Percentiles rank a stretch among this genome's conserved stretches.
These are phyloP conservation scores for Saccostrea echinata DNA, from an alignment of 1,140 invertebrate genomes.

Conservation along the genomic window DNA sequence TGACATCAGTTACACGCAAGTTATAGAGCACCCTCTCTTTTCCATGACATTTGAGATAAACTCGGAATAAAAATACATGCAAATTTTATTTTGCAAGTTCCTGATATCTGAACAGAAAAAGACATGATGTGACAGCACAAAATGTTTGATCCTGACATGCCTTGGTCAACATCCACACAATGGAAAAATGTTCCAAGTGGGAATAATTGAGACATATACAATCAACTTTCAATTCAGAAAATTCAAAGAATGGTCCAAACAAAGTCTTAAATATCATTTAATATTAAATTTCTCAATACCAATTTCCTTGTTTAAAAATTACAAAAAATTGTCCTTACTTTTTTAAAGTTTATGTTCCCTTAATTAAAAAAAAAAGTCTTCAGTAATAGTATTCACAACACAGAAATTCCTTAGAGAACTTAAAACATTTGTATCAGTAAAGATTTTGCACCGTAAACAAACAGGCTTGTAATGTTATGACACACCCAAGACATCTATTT, in stretches of 20 bases:
- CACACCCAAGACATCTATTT: constrained; percentile 13
- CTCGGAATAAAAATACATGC: constrained; percentile 50
- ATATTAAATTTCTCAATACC: constrained; percentile 16
- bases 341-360: background rate
- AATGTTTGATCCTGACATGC: constrained; percentile 38
- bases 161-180: constrained; percentile 22
- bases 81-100: constrained; percentile 49
- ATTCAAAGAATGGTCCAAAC: constrained; percentile 15
- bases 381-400: constrained; percentile 3
- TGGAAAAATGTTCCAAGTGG: constrained; percentile 10
- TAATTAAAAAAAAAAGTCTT: background rate
- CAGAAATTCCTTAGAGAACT: constrained; percentile 23
- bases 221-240: background rate
- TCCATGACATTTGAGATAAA: background rate
- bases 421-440: constrained; percentile 12
- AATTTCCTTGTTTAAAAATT: background rate
- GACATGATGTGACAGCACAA: constrained; percentile 10
- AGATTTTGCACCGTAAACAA: background rate
- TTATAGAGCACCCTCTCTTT: background rate
- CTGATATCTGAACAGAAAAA: constrained; percentile 15
- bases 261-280: constrained; percentile 20
- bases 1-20: too few relatives aligned
- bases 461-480: constrained; percentile 11
- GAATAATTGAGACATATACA: constrained; percentile 30
- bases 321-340: background rate